Conservation (phyloP, 2,113 vertebrate genomes). For the Athene noctua region DNA sequence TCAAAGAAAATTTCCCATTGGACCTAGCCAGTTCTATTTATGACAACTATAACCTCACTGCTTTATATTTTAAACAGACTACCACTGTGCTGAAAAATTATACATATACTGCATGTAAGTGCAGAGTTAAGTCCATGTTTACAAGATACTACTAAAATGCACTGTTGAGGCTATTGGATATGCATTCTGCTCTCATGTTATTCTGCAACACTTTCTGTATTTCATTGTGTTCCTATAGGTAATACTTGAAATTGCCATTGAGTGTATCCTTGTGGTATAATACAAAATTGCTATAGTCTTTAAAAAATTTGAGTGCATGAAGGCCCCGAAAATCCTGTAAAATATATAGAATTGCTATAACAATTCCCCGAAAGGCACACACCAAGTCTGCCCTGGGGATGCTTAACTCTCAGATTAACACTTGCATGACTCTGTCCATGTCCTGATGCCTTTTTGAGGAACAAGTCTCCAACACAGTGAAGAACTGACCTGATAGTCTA, state of each 20-base stretch:
- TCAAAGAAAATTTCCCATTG: neutral
- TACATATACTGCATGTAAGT: neutral
- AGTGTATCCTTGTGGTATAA: neutral
- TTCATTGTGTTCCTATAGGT: neutral
- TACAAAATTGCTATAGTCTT: neutral
- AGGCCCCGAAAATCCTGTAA: neutral
- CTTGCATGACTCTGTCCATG: neutral
- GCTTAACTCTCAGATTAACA: constrained; percentile 22
- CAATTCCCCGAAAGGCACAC: neutral
- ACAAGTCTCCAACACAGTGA: neutral
- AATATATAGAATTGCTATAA: neutral
- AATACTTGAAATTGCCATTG: neutral
- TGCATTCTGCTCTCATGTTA: neutral
- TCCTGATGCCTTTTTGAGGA: neutral
- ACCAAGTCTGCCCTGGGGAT: neutral
- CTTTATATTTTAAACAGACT: neutral
- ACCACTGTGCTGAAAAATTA: neutral
- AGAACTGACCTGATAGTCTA: neutral
- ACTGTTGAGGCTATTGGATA: neutral
- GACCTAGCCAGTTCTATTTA: neutral
- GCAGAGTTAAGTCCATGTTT: neutral
- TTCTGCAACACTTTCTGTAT: neutral
- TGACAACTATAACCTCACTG: neutral
- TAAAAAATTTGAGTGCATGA: neutral
- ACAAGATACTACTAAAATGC: neutral